phyloP scores from a whole-genome alignment of 2,888 invertebrate species.

The Caenorhabditis sinica region DNA sequence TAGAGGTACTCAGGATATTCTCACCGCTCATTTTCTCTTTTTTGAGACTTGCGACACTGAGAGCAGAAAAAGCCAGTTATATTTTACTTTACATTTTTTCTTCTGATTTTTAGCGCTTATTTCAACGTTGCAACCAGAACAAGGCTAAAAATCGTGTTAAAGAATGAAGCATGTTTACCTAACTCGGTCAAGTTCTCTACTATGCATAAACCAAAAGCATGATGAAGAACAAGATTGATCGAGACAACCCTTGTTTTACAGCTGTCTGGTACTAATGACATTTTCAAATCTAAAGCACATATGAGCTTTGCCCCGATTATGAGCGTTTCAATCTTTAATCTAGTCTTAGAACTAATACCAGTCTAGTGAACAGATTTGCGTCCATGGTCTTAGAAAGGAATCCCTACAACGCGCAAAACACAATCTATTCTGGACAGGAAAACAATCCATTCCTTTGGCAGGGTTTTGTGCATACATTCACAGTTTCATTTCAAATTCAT shows the following conservation, averaged over 20 bases:
- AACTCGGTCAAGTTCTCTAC: background rate
- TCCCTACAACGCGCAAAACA: background rate
- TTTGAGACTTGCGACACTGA: no score
- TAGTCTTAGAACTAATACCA: background rate
- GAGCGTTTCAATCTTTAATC: background rate
- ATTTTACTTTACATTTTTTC: no score
- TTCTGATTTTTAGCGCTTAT: no score
- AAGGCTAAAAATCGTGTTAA: no score
- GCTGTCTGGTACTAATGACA: background rate
- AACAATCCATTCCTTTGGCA: background rate
- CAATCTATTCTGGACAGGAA: background rate
- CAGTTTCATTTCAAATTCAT: no score
- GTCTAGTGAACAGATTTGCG: background rate
- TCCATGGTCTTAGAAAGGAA: background rate
- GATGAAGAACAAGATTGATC: background rate
- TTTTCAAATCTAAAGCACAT: background rate
- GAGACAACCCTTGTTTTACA: background rate
- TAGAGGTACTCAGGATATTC: no score
- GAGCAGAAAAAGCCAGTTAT: no score
- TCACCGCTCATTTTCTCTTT: no score
- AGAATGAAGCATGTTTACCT: no score
- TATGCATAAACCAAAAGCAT: background rate
- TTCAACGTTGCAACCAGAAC: no score
- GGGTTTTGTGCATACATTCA: no score
- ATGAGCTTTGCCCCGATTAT: background rate